Evolutionary conservation across 2,113 vertebrate genomes (phyloP).

Genomic region (Seriola dumerili): DNA sequence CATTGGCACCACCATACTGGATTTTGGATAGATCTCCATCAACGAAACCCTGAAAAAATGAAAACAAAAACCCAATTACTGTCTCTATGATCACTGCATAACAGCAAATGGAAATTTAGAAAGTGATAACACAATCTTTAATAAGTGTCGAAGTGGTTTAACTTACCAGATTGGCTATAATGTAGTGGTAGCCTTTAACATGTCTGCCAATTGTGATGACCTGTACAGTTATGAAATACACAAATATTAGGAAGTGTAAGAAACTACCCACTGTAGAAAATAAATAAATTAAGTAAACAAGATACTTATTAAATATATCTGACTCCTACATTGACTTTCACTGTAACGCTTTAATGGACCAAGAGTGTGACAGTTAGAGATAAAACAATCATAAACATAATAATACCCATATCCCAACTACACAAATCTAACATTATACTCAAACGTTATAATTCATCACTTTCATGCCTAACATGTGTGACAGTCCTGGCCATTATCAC

Average conservation of each 20-base stretch:
- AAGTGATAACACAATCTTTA: neutral
- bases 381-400: slow-evolving; percentile 15
- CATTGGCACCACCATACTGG: slow-evolving; percentile 98
- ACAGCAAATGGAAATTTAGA: neutral
- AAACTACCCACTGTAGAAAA: neutral
- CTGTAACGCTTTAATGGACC: neutral
- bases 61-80: neutral
- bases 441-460: slow-evolving; percentile 22
- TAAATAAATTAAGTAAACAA: neutral
- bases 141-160: neutral
- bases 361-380: neutral
- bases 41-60: slow-evolving; percentile 90
- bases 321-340: neutral
- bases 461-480: slow-evolving; percentile 12
- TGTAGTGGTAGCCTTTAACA: slow-evolving; percentile 99
- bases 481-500: slow-evolving; percentile 44
- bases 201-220: slow-evolving; percentile 98
- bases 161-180: slow-evolving; percentile 98
- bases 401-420: neutral
- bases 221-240: slow-evolving; percentile 72
- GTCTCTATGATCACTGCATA: too few species aligned
- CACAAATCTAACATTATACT: slow-evolving; percentile 16
- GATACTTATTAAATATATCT: neutral
- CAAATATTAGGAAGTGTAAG: neutral
- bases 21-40: slow-evolving; percentile 98